Evolutionary conservation across 2,113 vertebrate species (phyloP).

Genomic region (Laticauda colubrina): DNA sequence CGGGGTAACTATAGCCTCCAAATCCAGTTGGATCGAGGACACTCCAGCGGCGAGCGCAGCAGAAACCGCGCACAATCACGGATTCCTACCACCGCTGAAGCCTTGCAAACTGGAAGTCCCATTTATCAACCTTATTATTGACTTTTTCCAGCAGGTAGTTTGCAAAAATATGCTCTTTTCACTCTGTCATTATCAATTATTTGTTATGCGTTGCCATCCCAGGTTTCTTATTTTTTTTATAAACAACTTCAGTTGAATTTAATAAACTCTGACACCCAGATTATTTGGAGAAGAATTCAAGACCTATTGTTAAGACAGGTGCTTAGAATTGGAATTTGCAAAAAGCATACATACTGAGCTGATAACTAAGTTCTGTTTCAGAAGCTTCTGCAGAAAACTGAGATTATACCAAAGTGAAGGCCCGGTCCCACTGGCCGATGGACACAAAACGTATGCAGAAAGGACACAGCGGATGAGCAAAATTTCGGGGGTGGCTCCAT

Average conservation of each 20-base stretch:
- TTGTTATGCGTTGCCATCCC: neutral
- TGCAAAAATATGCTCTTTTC: neutral
- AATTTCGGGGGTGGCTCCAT: too few species aligned
- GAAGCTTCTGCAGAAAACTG: neutral
- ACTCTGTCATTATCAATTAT: neutral
- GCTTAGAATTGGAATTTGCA: slow-evolving; percentile 20
- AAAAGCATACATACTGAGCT: neutral
- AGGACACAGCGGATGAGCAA: too few species aligned
- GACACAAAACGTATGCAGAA: too few species aligned
- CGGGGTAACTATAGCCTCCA: too few species aligned
- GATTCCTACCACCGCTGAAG: too few species aligned
- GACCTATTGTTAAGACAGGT: neutral
- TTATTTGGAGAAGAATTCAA: slow-evolving; percentile 19
- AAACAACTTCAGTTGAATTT: neutral
- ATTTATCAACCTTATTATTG: neutral
- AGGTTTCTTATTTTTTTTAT: neutral
- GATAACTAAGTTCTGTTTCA: neutral
- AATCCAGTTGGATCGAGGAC: too few species aligned
- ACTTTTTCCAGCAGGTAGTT: neutral
- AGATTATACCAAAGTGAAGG: neutral
- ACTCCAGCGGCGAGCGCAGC: too few species aligned
- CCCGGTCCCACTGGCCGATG: too few species aligned
- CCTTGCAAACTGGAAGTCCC: too few species aligned
- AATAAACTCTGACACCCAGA: neutral
- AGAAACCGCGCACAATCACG: too few species aligned